Base-by-base conservation (phyloP, 1,140 invertebrate genomes). In the Rhopalosiphum padi region DNA sequence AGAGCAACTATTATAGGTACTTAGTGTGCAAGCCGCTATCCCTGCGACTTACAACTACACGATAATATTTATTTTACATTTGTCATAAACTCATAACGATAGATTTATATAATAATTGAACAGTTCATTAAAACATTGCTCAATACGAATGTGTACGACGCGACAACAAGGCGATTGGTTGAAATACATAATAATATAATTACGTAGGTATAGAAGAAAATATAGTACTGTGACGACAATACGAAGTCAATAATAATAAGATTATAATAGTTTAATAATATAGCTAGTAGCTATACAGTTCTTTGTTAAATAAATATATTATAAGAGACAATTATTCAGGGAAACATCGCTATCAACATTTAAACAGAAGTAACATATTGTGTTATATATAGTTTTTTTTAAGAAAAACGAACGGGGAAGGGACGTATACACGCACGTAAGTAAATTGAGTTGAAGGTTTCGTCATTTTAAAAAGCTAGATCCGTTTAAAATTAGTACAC, bases 371-470 rank as follows among this genome's bases (percentile, higher is more conserved):
- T n/a, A 77, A n/a, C 60, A n/a, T 30, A 60, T 60, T 37, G 23
- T 43, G 25, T 43, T 43, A 43, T 30, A 85, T 43, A 85, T 4
- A 41, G 77, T 25, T 86, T 86, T 86, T 46, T 30, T 87, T n/a
- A 53, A 22, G 46, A 53, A 89, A 35, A 89, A 89, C n/a, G 35
- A 46, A 89, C 35, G 21, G 15, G n/a, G 48, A 89, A 89, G 46
- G 22, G 87, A 89, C 43, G 22, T 60, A 60, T 55, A 35, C 25
- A n/a, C 43, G 25, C 35, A 53, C 22, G 25, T 30, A 37, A 35
- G n/a, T 89, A 37, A 89, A 89, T 89, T 89, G 48, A 53, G 48
- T 89, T 88, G 46, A 88, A 88, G 86, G 86, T 88, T 88, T 88
- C 51, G 86, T 51, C 86, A 7, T 88, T 88, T 51, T 88, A 51